Base-by-base conservation (phyloP, 2,888 invertebrate genomes). In the Troides helena region DNA sequence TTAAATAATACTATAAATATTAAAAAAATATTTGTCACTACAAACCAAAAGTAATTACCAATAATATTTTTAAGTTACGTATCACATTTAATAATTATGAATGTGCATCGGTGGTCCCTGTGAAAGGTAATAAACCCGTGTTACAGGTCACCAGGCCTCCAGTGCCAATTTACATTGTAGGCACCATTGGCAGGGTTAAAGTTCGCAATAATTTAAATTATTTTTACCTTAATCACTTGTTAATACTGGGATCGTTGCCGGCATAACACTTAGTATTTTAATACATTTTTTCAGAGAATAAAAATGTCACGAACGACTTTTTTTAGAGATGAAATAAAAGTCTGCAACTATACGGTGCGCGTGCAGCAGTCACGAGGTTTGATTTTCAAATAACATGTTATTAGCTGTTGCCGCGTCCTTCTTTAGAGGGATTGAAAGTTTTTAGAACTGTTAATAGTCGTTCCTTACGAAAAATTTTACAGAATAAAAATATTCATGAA, bases 311-410 rank as follows among this genome's bases (percentile, higher is more conserved):
- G n/a, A 53, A 53, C 6, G 7, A n/a, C 2, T 53, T 53, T 53
- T 2, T 6, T 18, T 5, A 18, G 5, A n/a, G n/a, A 53, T 58
- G 23, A 58, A 58, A n/a, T 58, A 18, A 58, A 58, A 30, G 25
- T 39, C 21, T 67, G 58, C 62, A 56, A 30, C 56, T 61, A 4
- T 10, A 30, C 39, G 8, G 58, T 65, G 61, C 21, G 56, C 69
- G 69, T 69, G 69, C 57, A 39, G n/a, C 65, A 21, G 58, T 57
- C n/a, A 36, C 62, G 62, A 58, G 62, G 36, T 25, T 36, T 62
- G 58, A 60, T 69, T 69, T 66, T 65, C 57, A 69, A 69, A 69
- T 69, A 69, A 69, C 65, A 21, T 43, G 23, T 17, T 21, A 59
- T 58, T 58, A 21, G 43, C n/a, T 21, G 21, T 58, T 57, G 66